Evolutionary conservation across 1,140 invertebrate genomes (phyloP).

Genomic region (Muscidifurax raptorellus): DNA sequence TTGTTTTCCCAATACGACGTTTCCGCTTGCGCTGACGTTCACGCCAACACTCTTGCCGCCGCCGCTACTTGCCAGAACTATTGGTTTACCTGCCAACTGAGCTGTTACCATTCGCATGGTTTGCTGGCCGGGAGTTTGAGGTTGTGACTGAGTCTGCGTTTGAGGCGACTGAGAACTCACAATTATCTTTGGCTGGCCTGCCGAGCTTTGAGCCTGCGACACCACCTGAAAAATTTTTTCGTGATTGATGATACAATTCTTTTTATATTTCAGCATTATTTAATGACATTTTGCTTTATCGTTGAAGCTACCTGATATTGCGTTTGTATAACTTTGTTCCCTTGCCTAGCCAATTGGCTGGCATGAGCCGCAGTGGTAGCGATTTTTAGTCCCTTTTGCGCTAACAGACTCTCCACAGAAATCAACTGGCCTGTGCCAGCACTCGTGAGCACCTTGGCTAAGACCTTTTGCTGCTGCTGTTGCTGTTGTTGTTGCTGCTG

Average conservation of each 20-base stretch:
- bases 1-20: conserved; percentile 70
- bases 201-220: conserved; percentile 67
- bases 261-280: not conserved
- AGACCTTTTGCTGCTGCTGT: conserved; percentile 72
- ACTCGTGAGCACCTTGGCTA: conserved; percentile 79
- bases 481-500: conserved; percentile 63
- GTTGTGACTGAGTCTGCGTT: conserved; percentile 52
- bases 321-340: conserved; percentile 72
- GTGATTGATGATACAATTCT: not conserved
- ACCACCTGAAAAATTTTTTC: conserved; percentile 63
- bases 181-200: conserved; percentile 71
- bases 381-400: conserved; percentile 77
- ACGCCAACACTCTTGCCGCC: conserved; percentile 73
- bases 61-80: conserved; percentile 78
- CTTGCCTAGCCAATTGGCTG: conserved; percentile 69
- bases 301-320: conserved; percentile 69
- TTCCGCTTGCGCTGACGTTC: conserved; percentile 61
- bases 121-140: conserved; percentile 61
- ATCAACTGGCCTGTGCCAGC: conserved; percentile 79
- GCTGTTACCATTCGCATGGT: conserved; percentile 78
- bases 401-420: conserved; percentile 81
- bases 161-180: conserved; percentile 69
- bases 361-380: conserved; percentile 67
- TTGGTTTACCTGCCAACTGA: conserved; percentile 80
- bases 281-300: not conserved